These are phyloP conservation scores for Aegotheles bennettii DNA, from an alignment of 2,113 vertebrate genomes.

Conservation along the genomic window DNA sequence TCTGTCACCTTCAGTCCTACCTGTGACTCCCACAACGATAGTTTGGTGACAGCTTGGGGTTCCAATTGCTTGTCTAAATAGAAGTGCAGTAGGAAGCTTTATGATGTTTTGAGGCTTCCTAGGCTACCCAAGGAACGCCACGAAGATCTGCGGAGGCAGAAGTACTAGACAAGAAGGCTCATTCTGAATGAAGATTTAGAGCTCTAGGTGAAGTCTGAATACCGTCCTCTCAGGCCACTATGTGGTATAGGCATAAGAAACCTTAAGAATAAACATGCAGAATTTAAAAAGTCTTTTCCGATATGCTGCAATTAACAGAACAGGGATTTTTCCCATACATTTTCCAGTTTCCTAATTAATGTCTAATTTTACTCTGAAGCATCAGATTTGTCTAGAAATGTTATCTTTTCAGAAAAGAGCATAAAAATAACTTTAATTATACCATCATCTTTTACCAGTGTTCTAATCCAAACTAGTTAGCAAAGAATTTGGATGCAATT, in stretches of 20 bases:
- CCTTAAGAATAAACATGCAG: not conserved
- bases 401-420: not conserved
- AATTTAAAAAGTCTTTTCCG: not conserved
- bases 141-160: not conserved
- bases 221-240: not conserved
- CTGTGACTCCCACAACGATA: fast-evolving
- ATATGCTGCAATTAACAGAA: not conserved
- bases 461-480: not conserved
- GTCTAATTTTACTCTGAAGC: not conserved
- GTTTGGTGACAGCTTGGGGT: not conserved
- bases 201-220: not conserved
- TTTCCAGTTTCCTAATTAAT: not conserved
- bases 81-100: not conserved
- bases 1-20: not conserved
- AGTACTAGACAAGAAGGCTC: not conserved
- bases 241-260: not conserved
- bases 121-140: not conserved
- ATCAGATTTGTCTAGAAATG: not conserved
- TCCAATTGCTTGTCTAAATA: not conserved
- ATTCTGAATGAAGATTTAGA: not conserved
- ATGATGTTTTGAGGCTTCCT: not conserved
- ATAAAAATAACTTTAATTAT: not conserved
- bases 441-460: not conserved
- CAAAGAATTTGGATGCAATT: not conserved
- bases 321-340: not conserved